These are phyloP conservation scores for Eudemis profundana DNA, from an alignment of 2,888 invertebrate genomes.

Conservation along the genomic window DNA sequence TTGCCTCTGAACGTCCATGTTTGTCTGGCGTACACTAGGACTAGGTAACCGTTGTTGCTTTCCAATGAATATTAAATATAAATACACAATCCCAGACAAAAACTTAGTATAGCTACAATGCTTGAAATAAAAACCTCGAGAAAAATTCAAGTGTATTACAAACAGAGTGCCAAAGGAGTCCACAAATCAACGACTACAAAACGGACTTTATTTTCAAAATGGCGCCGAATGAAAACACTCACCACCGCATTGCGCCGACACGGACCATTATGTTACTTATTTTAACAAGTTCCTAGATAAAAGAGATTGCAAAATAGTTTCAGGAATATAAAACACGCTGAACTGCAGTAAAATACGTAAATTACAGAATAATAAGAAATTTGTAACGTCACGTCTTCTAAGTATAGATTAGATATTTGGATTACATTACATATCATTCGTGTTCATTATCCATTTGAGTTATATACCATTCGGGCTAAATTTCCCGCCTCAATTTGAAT, in stretches of 20 bases:
- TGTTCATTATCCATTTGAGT: too few relatives aligned
- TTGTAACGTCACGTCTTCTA: too few relatives aligned
- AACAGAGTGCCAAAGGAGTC: not conserved
- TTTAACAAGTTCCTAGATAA: constrained; percentile 23
- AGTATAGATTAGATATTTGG: too few relatives aligned
- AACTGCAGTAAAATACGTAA: not conserved
- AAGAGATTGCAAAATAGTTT: constrained; percentile 15
- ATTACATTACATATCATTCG: too few relatives aligned
- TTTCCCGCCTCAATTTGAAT: too few relatives aligned
- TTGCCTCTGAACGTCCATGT: too few relatives aligned
- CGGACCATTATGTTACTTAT: constrained; percentile 19
- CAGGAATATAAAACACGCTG: not conserved
- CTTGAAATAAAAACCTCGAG: not conserved
- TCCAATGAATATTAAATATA: too few relatives aligned
- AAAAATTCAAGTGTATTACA: constrained; percentile 5
- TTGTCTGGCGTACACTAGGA: too few relatives aligned
- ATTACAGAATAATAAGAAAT: not conserved
- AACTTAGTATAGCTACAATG: too few relatives aligned
- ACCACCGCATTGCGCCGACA: constrained; percentile 34
- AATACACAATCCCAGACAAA: too few relatives aligned
- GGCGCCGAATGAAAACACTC: not conserved
- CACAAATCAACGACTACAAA: not conserved
- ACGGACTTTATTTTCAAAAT: constrained; percentile 18
- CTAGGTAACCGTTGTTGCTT: too few relatives aligned
- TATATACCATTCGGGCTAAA: too few relatives aligned